A percentile compares a stretch with the other conserved stretches of the same genome.
Conservation (phyloP, 2,113 vertebrate species). For the Misgurnus mizolepis region DNA sequence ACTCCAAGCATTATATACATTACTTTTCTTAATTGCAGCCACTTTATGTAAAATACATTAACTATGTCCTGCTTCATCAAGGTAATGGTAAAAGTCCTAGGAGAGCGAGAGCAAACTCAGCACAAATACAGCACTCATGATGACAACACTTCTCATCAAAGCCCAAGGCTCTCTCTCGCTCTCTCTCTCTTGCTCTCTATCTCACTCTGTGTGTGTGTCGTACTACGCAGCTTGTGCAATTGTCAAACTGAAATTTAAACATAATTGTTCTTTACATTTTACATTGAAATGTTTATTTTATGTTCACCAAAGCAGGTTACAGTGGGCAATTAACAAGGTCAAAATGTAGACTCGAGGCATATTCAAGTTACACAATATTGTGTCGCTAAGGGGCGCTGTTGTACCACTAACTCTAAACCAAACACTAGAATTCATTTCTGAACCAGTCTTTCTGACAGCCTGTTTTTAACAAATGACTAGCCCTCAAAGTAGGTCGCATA, state of each 20-base stretch:
- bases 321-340: neutral
- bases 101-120: constrained; percentile 1
- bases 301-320: neutral
- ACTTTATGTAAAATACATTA: neutral
- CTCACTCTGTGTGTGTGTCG: no score
- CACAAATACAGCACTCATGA: neutral
- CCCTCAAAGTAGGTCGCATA: no score
- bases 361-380: neutral
- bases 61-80: neutral
- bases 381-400: neutral
- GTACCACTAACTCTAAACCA: neutral
- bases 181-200: no score
- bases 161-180: neutral
- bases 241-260: neutral
- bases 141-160: neutral
- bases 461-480: no score
- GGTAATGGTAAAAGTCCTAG: neutral
- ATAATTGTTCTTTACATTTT: neutral
- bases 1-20: neutral
- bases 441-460: no score
- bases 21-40: neutral
- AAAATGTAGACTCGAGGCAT: neutral
- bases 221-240: no score
- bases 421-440: neutral
- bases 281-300: neutral